Evolutionary conservation across 2,797 vertebrate species (phyloP).

Genomic region (Argyrosomus regius): DNA sequence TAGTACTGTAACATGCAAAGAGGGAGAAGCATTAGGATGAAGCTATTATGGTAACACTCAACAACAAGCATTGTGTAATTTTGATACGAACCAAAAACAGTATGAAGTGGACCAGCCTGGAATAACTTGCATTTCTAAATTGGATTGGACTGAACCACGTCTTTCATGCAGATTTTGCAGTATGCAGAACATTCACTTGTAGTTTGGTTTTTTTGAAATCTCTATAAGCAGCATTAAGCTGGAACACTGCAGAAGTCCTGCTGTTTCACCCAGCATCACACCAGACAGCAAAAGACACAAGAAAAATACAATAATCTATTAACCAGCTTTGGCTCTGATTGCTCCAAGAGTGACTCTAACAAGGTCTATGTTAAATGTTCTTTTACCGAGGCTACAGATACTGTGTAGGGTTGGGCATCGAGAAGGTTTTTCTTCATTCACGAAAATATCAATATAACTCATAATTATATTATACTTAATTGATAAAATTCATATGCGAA

Average conservation of each 20-base stretch:
- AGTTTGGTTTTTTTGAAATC: conserved; percentile 47
- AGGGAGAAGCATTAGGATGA: conserved; percentile 74
- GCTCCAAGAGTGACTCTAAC: conserved; percentile 40
- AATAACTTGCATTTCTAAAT: conserved; percentile 77
- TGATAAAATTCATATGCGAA: too few relatives aligned
- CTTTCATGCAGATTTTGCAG: conserved; percentile 91
- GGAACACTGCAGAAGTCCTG: conserved; percentile 91
- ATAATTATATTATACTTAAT: too few relatives aligned
- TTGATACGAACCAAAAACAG: conserved; percentile 72
- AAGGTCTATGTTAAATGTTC: conserved; percentile 28
- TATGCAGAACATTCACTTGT: conserved; percentile 70
- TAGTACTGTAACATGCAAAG: conserved; percentile 97
- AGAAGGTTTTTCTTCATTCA: conserved; percentile 15
- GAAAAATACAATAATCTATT: conserved; percentile 70
- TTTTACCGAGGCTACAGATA: conserved; percentile 31
- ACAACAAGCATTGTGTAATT: conserved; percentile 69
- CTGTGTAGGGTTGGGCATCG: conserved; percentile 63
- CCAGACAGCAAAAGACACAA: conserved; percentile 85
- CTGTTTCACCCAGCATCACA: conserved; percentile 96
- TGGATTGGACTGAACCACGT: conserved; percentile 85
- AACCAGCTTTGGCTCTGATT: conserved; percentile 53
- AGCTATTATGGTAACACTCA: conserved; percentile 25
- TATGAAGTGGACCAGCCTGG: conserved; percentile 80
- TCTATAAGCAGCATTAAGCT: conserved; percentile 82
- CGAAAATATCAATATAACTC: too few relatives aligned